Base-by-base conservation (phyloP, 2,113 vertebrate species). In the Cercopithecus mona region DNA sequence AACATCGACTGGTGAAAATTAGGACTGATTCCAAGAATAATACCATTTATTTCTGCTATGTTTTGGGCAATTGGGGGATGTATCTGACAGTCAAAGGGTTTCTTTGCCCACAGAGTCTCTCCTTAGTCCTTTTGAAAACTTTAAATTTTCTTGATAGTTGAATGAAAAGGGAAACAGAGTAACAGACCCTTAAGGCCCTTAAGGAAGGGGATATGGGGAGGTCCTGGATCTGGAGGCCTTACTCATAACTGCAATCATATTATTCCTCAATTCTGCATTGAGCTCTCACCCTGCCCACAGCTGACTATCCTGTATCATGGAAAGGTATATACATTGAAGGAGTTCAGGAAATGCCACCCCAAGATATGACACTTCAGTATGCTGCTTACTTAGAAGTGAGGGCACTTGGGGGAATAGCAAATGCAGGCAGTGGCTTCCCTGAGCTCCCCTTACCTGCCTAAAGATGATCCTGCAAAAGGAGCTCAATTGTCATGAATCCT, bases 301-400 rank as follows among this genome's bases (percentile, higher is more conserved):
- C 16, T 27, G 25, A 11, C n/a, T 14, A n/a, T 16, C 55, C 64
- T 16, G 32, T 11, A 3, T 61, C 5, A 0, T 0, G 5, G 3
- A 30, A 17, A 32, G 17, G 8, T 35, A 27, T 38, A 6, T 50
- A 18, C 52, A 22, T 23, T 4, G 70, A 40, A 73, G 70, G 4
- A 40, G n/a, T 22, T 73, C 70, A 73, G 70, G 70, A 73, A 73
- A 73, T 40, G 20, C n/a, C 20, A 12, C n/a, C 70, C n/a, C 70
- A 38, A 72, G 23, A 22, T 72, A 22, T 23, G 70, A 70, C 18
- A 17, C 68, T 70, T 70, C 7, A 6, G n/a, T n/a, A 40, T 23
- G 2, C 70, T 40, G 20, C 10, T n/a, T 23, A 40, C 20, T 73
- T 35, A 23, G n/a, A 40, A 73, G 2, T 6, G 70, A 40, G 70